These are phyloP conservation scores for Dipodomys spectabilis DNA, from an alignment of 2,113 vertebrate species.

Conservation along the genomic window DNA sequence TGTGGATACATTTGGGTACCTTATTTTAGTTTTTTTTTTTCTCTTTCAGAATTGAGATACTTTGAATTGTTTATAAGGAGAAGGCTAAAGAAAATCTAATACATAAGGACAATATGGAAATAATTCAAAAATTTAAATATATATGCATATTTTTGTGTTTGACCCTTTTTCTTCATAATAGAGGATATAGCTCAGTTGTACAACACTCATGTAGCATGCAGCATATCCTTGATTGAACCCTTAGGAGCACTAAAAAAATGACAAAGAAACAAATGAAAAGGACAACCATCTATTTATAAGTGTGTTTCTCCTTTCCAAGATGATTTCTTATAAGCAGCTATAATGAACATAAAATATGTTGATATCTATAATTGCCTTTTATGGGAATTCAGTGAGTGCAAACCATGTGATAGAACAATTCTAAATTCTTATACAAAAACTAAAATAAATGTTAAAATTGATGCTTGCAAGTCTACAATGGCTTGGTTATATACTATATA, in stretches of 20 bases:
- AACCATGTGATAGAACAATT: neutral
- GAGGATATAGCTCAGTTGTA: neutral
- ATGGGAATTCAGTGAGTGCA: neutral
- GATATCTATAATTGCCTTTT: neutral
- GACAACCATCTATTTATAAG: neutral
- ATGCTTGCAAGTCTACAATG: too few relatives aligned
- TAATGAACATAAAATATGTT: neutral
- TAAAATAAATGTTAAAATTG: neutral
- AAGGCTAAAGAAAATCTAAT: neutral
- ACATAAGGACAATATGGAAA: neutral
- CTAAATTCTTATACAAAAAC: neutral
- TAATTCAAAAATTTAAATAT: too few relatives aligned
- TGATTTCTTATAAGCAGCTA: neutral
- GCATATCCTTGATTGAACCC: neutral
- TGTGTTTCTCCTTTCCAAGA: neutral
- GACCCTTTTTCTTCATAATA: neutral
- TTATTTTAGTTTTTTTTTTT: neutral
- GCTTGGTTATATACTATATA: neutral
- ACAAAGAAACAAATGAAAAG: neutral
- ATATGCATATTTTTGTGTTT: neutral
- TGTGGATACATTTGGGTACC: conserved; percentile 15
- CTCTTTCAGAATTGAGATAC: neutral
- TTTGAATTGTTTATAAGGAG: neutral
- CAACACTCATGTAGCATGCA: too few relatives aligned
- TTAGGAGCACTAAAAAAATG: neutral